phyloP scores from a whole-genome alignment of 2,113 vertebrate species.

The Macrotis lagotis region DNA sequence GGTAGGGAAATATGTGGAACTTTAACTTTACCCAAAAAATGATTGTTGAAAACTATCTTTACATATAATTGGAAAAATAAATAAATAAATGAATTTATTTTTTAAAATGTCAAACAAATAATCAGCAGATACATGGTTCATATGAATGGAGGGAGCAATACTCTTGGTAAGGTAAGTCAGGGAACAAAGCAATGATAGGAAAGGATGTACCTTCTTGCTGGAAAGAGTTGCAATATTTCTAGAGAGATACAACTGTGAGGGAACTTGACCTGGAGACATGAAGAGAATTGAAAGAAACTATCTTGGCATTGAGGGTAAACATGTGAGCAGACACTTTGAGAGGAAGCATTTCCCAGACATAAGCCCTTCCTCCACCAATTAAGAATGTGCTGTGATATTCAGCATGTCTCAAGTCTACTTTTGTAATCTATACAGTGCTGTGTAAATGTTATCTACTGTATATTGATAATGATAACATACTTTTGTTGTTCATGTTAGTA shows the following conservation, averaged over 20 bases:
- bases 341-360: neutral
- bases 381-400: neutral
- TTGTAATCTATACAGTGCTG: neutral
- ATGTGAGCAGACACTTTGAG: neutral
- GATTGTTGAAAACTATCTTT: no score
- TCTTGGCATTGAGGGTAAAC: neutral
- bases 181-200: neutral
- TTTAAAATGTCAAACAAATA: neutral
- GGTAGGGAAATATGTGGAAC: no score
- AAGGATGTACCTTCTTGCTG: neutral
- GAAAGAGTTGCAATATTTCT: neutral
- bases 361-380: neutral
- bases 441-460: neutral
- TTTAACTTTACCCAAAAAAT: no score
- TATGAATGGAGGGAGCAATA: fast-evolving
- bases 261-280: neutral
- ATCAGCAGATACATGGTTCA: fast-evolving
- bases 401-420: neutral
- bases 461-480: neutral
- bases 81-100: no score
- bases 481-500: neutral
- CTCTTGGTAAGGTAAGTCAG: neutral
- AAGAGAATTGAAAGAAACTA: neutral
- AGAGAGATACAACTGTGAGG: neutral
- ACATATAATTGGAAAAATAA: no score